Evolutionary conservation across 1,140 invertebrate genomes (phyloP).

Genomic region (Andricus grossulariae): DNA sequence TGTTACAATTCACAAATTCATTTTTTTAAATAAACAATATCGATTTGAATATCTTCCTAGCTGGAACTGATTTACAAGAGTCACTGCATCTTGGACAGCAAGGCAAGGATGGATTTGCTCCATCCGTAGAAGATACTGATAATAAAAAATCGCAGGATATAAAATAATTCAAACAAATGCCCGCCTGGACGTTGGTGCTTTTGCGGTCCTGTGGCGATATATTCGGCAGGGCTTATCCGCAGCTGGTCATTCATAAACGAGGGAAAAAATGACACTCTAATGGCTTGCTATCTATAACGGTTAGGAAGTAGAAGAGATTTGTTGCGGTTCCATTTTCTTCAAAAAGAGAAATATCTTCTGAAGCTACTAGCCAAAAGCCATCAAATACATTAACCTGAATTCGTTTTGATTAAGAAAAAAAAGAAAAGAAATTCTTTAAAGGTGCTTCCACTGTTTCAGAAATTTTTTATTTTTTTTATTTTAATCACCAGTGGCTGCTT

Average conservation of each 20-base stretch:
- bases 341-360: neutral
- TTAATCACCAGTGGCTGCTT: no score
- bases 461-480: no score
- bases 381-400: neutral
- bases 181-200: constrained; percentile 49
- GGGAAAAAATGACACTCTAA: constrained; percentile 67
- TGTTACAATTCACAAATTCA: no score
- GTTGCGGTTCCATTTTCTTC: constrained; percentile 50
- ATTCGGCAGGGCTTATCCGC: constrained; percentile 67
- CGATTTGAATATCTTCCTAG: no score
- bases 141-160: constrained; percentile 73
- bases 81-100: neutral
- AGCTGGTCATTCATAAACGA: constrained; percentile 71
- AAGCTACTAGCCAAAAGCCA: neutral
- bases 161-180: constrained; percentile 75
- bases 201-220: constrained; percentile 60
- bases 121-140: constrained; percentile 43
- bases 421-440: neutral
- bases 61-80: neutral
- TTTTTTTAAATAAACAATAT: no score
- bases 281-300: constrained; percentile 66
- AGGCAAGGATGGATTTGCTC: neutral
- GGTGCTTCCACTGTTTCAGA: no score
- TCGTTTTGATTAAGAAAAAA: neutral
- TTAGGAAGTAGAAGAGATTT: constrained; percentile 69